Conservation (phyloP, 2,888 invertebrate genomes). For the Seira sanloemensis region DNA sequence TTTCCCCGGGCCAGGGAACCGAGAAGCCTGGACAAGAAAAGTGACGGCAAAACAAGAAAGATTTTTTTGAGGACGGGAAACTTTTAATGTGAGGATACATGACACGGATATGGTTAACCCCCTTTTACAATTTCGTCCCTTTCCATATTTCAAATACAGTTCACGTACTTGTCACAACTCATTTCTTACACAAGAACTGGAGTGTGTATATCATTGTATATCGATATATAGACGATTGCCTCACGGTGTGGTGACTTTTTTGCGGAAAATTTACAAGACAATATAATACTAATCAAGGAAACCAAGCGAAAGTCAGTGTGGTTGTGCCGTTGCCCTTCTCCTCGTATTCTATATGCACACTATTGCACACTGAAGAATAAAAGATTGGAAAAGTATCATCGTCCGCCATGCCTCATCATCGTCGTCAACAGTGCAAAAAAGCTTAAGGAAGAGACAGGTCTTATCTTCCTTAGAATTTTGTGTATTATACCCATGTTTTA, state of each 20-base stretch:
- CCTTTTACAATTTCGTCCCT: background rate
- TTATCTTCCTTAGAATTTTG: background rate
- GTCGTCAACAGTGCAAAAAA: background rate
- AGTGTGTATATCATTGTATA: too few relatives aligned
- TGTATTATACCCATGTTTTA: background rate
- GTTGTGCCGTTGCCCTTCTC: too few relatives aligned
- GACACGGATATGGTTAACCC: too few relatives aligned
- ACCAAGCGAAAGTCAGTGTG: background rate
- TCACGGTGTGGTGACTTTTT: background rate
- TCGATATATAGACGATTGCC: background rate
- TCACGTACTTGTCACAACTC: background rate
- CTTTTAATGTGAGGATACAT: background rate
- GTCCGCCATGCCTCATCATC: background rate
- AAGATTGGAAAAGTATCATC: background rate
- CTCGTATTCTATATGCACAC: background rate
- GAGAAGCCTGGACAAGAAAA: background rate
- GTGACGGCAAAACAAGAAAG: background rate
- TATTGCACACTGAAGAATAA: background rate
- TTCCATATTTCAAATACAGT: background rate
- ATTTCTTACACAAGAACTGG: too few relatives aligned
- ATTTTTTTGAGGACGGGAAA: background rate
- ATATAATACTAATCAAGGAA: background rate
- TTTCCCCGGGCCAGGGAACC: background rate
- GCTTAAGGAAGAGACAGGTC: background rate
- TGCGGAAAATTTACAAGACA: background rate